Base-by-base conservation (phyloP, 2,113 vertebrate genomes). In the Cynoglossus semilaevis region DNA sequence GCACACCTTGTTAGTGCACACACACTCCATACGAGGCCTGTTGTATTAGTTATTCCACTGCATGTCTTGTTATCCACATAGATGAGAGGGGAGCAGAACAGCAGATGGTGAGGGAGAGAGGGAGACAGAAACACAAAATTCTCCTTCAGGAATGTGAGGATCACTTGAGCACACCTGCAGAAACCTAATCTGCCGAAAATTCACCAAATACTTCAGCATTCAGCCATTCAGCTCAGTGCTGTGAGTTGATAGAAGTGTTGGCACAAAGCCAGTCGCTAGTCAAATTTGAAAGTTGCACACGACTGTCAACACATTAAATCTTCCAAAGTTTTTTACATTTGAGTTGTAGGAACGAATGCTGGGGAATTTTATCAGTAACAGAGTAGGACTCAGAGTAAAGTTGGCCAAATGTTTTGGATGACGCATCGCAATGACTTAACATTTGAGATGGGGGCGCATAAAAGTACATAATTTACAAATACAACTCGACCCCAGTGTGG, bases 61-160 rank as follows among this genome's bases (percentile, higher is more conserved):
- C 75, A 73, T 62, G 72, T 77, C 85, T 84, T 66, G 78, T 85
- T 83, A 82, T 83, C 82, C 85, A 86, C 81, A 77, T 74, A 70
- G 70, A 86, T 86, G 83, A 83, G 81, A 79, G 56, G 58, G 38
- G 60, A 70, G 58, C 17, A 69, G 64, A 71, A 55, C 74, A 74
- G 63, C 85, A 87, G 85, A 88, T 88, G 87, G 83, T 51, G 69
- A 2, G 80, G 82, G 81, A 82, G 42, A 70, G 41, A 54, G 72
- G 47, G 75, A 75, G 54, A 59, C 80, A 68, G 74, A 73, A 58
- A 62, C 57, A 74, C 41, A 71, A 66, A 80, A 60, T 47, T 44
- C 47, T 70, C 62, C 67, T 62, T 48, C 55, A 65, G 74, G 63
- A 77, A 70, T 34, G 40, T 1, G 48, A 47, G 49, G 44, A 70